phyloP scores from a whole-genome alignment of 2,797 vertebrate genomes.

The Mormyrus proboscirostris region DNA sequence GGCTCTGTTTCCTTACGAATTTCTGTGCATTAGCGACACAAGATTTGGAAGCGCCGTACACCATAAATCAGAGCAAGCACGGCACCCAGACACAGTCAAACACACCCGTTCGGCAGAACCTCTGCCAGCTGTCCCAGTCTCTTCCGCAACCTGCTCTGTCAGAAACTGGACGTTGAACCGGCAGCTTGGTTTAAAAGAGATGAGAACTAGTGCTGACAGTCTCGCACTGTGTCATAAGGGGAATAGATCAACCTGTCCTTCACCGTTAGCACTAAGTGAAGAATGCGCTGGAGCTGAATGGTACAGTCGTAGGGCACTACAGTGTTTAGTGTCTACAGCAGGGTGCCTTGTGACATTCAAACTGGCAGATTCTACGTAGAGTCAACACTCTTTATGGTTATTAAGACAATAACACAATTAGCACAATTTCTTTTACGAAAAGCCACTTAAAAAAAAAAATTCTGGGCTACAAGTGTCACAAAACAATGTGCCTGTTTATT shows the following conservation, averaged over 20 bases:
- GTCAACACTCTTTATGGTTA: not conserved
- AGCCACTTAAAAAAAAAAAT: not conserved
- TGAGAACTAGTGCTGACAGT: not conserved
- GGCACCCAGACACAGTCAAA: not conserved
- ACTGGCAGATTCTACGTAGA: not conserved
- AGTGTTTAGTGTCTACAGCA: not conserved
- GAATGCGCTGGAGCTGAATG: not conserved
- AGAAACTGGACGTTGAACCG: not conserved
- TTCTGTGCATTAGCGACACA: not conserved
- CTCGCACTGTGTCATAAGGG: not conserved
- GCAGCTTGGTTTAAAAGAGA: not conserved
- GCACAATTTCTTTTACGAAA: not conserved
- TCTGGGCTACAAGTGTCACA: not conserved
- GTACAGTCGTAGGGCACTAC: not conserved
- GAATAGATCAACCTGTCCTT: not conserved
- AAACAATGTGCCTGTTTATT: not conserved
- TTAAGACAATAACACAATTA: not conserved
- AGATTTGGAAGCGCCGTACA: not conserved
- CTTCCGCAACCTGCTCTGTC: not conserved
- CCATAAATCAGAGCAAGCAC: not conserved
- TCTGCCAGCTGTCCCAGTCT: not conserved
- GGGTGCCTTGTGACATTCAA: not conserved
- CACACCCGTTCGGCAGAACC: not conserved
- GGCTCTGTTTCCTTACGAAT: not conserved
- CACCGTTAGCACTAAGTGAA: not conserved